Evolutionary conservation across 2,888 invertebrate species (phyloP), one percentile per base, ranked within the genome.

Genomic region (Bembecia ichneumoniformis): DNA sequence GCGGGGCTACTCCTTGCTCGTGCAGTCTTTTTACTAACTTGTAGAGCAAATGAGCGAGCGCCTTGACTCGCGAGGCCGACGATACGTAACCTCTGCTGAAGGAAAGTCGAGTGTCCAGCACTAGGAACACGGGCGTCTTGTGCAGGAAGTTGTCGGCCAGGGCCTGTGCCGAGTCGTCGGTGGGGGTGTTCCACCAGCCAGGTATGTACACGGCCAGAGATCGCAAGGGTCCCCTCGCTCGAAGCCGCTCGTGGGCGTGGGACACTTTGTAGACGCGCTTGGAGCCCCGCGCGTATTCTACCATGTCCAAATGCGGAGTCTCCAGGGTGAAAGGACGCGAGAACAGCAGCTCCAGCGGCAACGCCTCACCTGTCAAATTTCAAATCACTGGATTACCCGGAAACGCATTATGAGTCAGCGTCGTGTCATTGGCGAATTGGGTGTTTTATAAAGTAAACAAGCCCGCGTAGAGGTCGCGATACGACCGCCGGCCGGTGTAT

Each of bases 111-210:
- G 83, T 83, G 55, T 83, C 82, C 10, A 84, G 57, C 2, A 82
- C 66, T 1, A 81, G 60, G 1, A 83, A 66, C 16, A 64, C 48
- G 1, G 67, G 61, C 51, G 74, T 68, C 48, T 67, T 71, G 11
- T 58, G 59, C 2, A 82, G 63, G 3, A 84, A 58, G 0, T 81
- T 77, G 3, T 64, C 53, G 5, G 77, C 71, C 16, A 84, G 52
- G 2, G 79, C 73, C 2, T 57, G 58, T 0, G 81, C 67, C 7
- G 84, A 77, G 44, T 76, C 74, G 55, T 84, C 84, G 0, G 58
- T 56, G 3, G 82, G 83, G 0, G 76, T 72, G 68, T 84, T 84
- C 75, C 76, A 74, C 84, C 84, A 84, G 51, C 84, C 84, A 1
- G 83, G 80, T 49, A 83, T 66, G 68, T 82, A 84, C 20, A 84